Percentiles rank a stretch among this genome's conserved stretches.
These are phyloP conservation scores for Achroia grisella DNA, from an alignment of 1,140 invertebrate genomes.

Conservation along the genomic window DNA sequence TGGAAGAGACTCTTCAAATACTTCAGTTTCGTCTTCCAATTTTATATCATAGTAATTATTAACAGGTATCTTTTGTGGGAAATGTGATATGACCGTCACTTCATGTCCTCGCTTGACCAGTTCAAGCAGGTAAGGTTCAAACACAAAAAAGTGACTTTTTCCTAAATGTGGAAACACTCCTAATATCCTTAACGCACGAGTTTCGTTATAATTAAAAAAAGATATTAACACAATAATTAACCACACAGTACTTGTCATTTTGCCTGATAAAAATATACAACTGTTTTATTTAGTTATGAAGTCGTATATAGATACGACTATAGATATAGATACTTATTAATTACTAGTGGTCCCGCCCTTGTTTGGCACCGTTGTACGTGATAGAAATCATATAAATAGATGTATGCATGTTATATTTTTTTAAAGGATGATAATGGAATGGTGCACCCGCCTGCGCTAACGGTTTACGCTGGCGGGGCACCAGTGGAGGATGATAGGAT, in stretches of 20 bases:
- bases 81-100: slow-evolving; percentile 81
- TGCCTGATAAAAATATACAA: neutral
- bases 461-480: no score
- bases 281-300: neutral
- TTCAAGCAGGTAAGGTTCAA: slow-evolving; percentile 77
- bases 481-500: no score
- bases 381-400: no score
- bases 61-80: slow-evolving; percentile 71
- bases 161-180: slow-evolving; percentile 80
- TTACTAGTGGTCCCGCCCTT: no score
- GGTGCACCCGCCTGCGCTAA: no score
- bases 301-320: no score
- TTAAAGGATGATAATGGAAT: no score
- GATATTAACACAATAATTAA: no score
- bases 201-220: neutral
- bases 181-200: slow-evolving; percentile 68
- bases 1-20: slow-evolving; percentile 35
- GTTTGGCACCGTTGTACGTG: no score
- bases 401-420: no score
- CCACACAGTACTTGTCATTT: no score
- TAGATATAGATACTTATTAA: no score
- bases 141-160: slow-evolving; percentile 83
- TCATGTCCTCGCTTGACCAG: slow-evolving; percentile 80
- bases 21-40: slow-evolving; percentile 43
- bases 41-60: slow-evolving; percentile 76